These are phyloP conservation scores for Periphyllus acericola DNA, from an alignment of 2,888 invertebrate species.

Conservation along the genomic window DNA sequence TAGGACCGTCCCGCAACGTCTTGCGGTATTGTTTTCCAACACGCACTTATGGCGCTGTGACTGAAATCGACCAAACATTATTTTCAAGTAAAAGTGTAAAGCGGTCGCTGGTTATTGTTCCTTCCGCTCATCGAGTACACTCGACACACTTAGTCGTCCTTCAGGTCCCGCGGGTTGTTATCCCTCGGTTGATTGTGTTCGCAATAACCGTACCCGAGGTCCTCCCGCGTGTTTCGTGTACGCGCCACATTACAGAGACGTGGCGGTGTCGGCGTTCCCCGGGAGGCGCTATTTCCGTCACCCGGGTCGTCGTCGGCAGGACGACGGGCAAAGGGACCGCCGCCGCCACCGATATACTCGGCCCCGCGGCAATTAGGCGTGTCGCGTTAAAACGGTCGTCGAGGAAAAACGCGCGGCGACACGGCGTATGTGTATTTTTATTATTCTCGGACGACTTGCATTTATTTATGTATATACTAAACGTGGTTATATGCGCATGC, in stretches of 20 bases:
- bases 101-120: too few species aligned
- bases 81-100: too few species aligned
- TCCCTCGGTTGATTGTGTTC: too few species aligned
- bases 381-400: conserved; percentile 53
- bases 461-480: too few species aligned
- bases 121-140: too few species aligned
- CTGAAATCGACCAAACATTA: too few species aligned
- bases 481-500: neutral
- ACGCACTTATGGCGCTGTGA: too few species aligned
- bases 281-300: conserved; percentile 58
- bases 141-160: too few species aligned
- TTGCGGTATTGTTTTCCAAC: too few species aligned
- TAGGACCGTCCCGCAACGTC: too few species aligned
- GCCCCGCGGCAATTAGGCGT: conserved; percentile 57
- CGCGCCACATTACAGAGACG: neutral
- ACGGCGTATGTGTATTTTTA: neutral
- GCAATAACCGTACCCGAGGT: too few species aligned
- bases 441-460: neutral
- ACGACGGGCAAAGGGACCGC: conserved; percentile 44
- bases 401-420: conserved; percentile 30
- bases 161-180: too few species aligned
- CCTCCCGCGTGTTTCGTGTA: neutral
- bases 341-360: neutral
- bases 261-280: neutral
- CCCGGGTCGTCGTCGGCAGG: neutral